Percentiles rank a stretch among this genome's conserved stretches.
Evolutionary conservation across 1,140 invertebrate genomes (phyloP).

Genomic region (Bombyx mandarina): DNA sequence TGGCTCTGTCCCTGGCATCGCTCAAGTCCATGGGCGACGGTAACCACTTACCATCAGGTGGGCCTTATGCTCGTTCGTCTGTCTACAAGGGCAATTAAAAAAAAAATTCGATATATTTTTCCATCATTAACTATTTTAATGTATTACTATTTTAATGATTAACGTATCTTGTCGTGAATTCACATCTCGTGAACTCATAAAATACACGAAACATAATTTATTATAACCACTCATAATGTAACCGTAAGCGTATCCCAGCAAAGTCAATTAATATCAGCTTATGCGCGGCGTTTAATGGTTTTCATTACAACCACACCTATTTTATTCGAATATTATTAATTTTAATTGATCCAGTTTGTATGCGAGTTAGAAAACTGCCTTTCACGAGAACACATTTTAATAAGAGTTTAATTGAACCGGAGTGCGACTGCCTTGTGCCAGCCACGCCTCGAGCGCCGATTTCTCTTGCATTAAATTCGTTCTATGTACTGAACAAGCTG

Average conservation of each 20-base stretch:
- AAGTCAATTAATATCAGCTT: neutral
- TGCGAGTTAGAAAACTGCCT: slow-evolving; percentile 30
- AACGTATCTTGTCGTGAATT: no score
- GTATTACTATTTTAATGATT: no score
- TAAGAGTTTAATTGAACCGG: slow-evolving; percentile 29
- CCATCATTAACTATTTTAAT: no score
- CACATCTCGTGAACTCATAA: no score
- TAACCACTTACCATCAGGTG: no score
- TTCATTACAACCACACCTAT: no score
- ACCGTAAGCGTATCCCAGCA: neutral
- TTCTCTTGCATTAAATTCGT: slow-evolving; percentile 21
- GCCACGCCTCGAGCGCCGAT: slow-evolving; percentile 25
- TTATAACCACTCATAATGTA: neutral
- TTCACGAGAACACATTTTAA: slow-evolving; percentile 28
- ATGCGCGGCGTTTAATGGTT: neutral
- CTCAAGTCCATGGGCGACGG: no score
- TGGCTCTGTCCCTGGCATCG: no score
- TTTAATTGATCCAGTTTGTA: slow-evolving; percentile 8
- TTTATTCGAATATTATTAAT: neutral
- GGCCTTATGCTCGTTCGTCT: no score
- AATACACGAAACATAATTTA: neutral
- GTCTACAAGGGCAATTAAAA: no score
- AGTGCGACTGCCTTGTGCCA: slow-evolving; percentile 7
- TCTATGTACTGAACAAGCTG: neutral
- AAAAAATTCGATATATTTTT: no score